phyloP scores from a whole-genome alignment of 1,140 invertebrate species.

The Heliconius eleuchia region DNA sequence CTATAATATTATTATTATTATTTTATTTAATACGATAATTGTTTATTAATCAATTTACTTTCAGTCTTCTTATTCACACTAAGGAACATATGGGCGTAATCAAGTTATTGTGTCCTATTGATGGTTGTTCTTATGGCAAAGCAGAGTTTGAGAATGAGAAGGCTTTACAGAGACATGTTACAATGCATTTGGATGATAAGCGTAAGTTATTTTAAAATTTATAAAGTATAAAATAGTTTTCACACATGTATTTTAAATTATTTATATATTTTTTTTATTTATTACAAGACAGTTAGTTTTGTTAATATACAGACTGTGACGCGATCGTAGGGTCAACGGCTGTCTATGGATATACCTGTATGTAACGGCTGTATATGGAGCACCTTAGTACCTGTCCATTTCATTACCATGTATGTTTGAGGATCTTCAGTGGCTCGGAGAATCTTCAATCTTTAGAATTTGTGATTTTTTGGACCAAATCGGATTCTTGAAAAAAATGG shows the following conservation, averaged over 20 bases:
- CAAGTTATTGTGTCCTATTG: slow-evolving; percentile 50
- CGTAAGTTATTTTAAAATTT: slow-evolving; percentile 44
- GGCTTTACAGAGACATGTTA: slow-evolving; percentile 51
- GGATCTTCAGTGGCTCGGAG: too few species aligned
- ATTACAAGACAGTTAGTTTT: too few species aligned
- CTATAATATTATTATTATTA: too few species aligned
- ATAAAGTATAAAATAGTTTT: neutral
- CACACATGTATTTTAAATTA: neutral
- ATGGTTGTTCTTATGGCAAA: slow-evolving; percentile 43
- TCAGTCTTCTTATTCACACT: slow-evolving; percentile 54
- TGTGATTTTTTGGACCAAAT: too few species aligned
- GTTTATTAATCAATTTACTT: neutral
- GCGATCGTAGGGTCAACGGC: too few species aligned
- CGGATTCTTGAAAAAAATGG: too few species aligned
- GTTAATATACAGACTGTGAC: too few species aligned
- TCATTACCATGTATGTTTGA: too few species aligned
- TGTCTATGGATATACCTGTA: too few species aligned
- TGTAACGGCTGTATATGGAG: too few species aligned
- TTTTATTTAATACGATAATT: neutral
- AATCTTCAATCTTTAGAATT: too few species aligned
- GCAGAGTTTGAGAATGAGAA: slow-evolving; percentile 47
- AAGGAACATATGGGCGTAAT: slow-evolving; percentile 47
- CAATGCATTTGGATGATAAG: slow-evolving; percentile 52
- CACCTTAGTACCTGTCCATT: too few species aligned
- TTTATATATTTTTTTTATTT: neutral